phyloP scores from a whole-genome alignment of 2,888 invertebrate species.

The Ephialtes manifestator region DNA sequence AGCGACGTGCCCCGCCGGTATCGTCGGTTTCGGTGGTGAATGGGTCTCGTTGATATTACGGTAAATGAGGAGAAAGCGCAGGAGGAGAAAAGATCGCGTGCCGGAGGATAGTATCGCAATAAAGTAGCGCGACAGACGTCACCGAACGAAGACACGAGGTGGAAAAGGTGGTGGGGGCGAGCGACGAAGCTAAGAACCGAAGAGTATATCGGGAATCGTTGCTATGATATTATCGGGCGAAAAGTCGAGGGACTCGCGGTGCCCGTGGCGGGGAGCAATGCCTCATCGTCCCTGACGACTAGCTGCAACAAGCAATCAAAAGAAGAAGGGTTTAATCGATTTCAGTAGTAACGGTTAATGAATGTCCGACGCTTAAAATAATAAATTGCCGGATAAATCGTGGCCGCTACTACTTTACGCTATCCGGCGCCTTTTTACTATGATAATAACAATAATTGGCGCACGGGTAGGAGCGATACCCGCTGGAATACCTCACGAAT shows the following conservation, averaged over 20 bases:
- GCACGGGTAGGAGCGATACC: conserved; percentile 1
- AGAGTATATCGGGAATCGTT: conserved; percentile 21
- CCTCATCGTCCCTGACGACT: conserved; percentile 36
- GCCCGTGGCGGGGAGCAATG: conserved; percentile 1
- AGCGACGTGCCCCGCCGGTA: conserved; percentile 26
- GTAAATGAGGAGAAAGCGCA: conserved; percentile 63
- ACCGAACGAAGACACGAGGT: conserved; percentile 9
- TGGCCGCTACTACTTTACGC: neutral
- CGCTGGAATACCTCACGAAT: neutral
- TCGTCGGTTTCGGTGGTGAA: conserved; percentile 27
- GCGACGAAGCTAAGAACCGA: neutral
- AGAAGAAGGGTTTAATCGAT: neutral
- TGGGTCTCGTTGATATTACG: conserved; percentile 33
- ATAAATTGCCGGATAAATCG: neutral
- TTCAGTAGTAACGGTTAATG: neutral
- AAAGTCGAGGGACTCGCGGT: conserved; percentile 19
- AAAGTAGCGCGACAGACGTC: conserved; percentile 1
- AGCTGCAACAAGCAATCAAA: neutral
- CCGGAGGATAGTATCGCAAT: conserved; percentile 44
- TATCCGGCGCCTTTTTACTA: conserved; percentile 1
- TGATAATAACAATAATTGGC: conserved; percentile 30
- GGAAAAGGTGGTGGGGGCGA: conserved; percentile 33
- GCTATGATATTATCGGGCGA: conserved; percentile 37
- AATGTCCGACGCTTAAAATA: neutral
- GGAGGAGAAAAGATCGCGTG: conserved; percentile 33